Base-by-base conservation (phyloP, 2,888 invertebrate genomes). In the Chouioia cunea region DNA sequence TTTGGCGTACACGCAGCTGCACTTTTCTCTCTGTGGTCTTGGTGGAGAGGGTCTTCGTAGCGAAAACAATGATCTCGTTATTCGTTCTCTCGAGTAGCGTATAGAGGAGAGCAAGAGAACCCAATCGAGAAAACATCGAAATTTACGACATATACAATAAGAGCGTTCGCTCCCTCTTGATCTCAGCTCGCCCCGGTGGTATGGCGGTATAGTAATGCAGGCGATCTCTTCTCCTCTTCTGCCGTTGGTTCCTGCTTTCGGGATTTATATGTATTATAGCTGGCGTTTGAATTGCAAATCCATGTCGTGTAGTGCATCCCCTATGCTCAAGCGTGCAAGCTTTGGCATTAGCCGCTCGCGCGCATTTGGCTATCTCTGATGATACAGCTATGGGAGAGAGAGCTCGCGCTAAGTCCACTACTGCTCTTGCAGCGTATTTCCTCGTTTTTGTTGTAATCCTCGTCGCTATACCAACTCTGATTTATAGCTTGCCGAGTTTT, bases 201-300 rank as follows among this genome's bases (percentile, higher is more conserved):
- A 20, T 56, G 62, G 53, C 44, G 27, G 59, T 68, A 67, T 68
- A 69, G 57, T 53, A 18, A 58, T 52, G 64, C 68, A 63, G 53
- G 36, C 63, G 58, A 62, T 62, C 59, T 53, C 18, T 59, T n/a
- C n/a, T n/a, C n/a, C 44, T 43, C 57, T 62, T 48, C 4, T 44
- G 54, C 27, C 50, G 54, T 56, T 43, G 68, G 74, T 75, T 76
- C 71, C 77, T 73, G 73, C 75, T 76, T 76, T 76, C 74, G 76
- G 77, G 79, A 83, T 82, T 83, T 81, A 81, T 78, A 77, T 78
- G 76, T 76, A 78, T 78, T 79, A 78, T 77, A 78, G 75, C 43
- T 76, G 78, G 79, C 77, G 77, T 80, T 83, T 80, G 82, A 81
- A 83, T 83, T 82, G 83, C 82, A 82, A 77, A 78, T 78, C 74